Base-by-base conservation (phyloP, 2,888 invertebrate species). In the Axea sp. region DNA sequence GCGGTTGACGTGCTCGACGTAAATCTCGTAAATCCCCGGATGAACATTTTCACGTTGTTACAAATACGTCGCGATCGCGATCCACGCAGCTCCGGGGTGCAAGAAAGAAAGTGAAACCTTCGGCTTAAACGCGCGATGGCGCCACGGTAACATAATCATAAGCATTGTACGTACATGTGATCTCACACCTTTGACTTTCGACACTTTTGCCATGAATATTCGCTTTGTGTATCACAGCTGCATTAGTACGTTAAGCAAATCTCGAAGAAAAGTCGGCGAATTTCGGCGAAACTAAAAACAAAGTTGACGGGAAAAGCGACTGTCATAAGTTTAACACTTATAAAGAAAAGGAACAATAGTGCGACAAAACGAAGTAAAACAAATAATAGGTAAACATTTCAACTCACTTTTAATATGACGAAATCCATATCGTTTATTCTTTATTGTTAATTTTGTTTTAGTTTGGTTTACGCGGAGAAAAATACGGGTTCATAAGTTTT, bases 31-130 rank as follows among this genome's bases (percentile, higher is more conserved):
- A 17, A 41, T 26, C 15, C 49, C 31, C 11, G 49, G 62, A 28
- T 35, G 41, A 24, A 47, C 37, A 11, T 60, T 47, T 37, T 28
- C 45, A 8, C 62, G 39, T 51, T 11, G 49, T 22, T 62, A 39
- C 39, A 31, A 62, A 49, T 31, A 39, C 39, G 14, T 6, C 17
- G 33, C 26, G 30, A 17, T 31, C 53, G 24, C 35, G 28, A 14
- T 11, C 26, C 28, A 24, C 26, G 28, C 17, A 37, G 5, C 24
- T 31, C 3, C 30, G 30, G 49, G 60, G 28, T 30, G 51, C 35
- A 53, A 53, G 57, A 49, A 65, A 51, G 72, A 72, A 72, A 72
- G 72, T 65, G 65, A 72, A 72, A 72, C 43, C 72, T 72, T 59
- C 4, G 15, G 7, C 11, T 53, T 30, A 37, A 55, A 17, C 69